A percentile compares a stretch with the other conserved stretches of the same genome.
Evolutionary conservation across 2,797 vertebrate genomes (phyloP).

Genomic region (Channallabes apus): DNA sequence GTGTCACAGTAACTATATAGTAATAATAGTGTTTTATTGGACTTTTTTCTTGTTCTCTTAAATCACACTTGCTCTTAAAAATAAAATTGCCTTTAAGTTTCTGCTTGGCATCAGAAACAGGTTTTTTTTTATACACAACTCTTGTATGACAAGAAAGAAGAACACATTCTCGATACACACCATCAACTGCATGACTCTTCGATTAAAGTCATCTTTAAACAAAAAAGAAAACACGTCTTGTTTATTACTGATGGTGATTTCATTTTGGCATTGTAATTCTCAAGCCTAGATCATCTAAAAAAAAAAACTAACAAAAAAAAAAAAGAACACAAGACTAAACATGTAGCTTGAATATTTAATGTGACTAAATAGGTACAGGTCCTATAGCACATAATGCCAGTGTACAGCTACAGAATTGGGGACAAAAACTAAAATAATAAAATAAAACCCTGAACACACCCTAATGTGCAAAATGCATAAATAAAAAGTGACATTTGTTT

Average conservation of each 20-base stretch:
- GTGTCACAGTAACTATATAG: constrained; percentile 80
- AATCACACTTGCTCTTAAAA: constrained; percentile 86
- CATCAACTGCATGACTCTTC: constrained; percentile 74
- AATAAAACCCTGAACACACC: constrained; percentile 73
- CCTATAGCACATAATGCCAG: constrained; percentile 57
- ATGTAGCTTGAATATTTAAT: constrained; percentile 58
- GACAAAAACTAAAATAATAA: constrained; percentile 41
- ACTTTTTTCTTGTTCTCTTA: constrained; percentile 56
- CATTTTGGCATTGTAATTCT: constrained; percentile 73
- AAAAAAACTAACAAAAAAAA: constrained; percentile 27
- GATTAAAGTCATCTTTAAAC: constrained; percentile 58
- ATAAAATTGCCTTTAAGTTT: constrained; percentile 89
- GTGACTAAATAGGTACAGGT: constrained; percentile 49
- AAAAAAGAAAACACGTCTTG: constrained; percentile 28
- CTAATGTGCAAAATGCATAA: constrained; percentile 73
- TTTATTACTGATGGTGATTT: constrained; percentile 37
- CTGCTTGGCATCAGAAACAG: constrained; percentile 96
- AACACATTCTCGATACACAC: constrained; percentile 70
- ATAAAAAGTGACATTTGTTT: constrained; percentile 60
- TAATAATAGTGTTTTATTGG: constrained; percentile 43
- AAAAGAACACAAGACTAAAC: constrained; percentile 53
- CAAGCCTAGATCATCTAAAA: constrained; percentile 39
- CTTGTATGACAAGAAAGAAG: constrained; percentile 99
- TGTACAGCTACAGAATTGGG: constrained; percentile 54
- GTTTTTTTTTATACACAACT: constrained; percentile 83